These are phyloP conservation scores for Maconellicoccus hirsutus DNA, from an alignment of 1,140 invertebrate genomes.

Conservation along the genomic window DNA sequence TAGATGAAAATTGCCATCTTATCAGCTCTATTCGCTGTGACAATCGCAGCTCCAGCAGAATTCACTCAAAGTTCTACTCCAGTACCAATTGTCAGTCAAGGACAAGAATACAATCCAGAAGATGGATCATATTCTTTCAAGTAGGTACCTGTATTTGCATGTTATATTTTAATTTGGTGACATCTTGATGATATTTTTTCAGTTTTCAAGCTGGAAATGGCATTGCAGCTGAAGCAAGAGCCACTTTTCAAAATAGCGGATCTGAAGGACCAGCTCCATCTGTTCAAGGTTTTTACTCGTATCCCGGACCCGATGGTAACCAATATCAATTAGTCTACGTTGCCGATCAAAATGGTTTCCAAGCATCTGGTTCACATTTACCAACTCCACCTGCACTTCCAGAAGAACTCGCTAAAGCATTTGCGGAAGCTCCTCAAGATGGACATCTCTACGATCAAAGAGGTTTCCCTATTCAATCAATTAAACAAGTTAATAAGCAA, in stretches of 20 bases:
- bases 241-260: slow-evolving; percentile 44
- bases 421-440: slow-evolving; percentile 23
- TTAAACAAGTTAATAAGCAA: no score
- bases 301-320: slow-evolving; percentile 68
- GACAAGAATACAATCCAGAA: no score
- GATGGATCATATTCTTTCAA: no score
- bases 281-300: slow-evolving; percentile 51
- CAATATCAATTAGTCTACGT: slow-evolving; percentile 61
- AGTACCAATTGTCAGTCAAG: no score
- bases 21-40: no score
- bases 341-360: slow-evolving; percentile 65
- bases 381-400: slow-evolving; percentile 29
- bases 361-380: slow-evolving; percentile 47
- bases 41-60: no score
- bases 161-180: no score
- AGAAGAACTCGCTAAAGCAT: slow-evolving; percentile 26
- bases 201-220: slow-evolving; percentile 65
- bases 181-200: no score
- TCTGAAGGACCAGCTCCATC: slow-evolving; percentile 41
- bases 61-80: no score
- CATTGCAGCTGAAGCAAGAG: slow-evolving; percentile 49
- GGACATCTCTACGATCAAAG: slow-evolving; percentile 26
- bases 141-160: no score
- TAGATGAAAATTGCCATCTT: no score
- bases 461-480: slow-evolving; percentile 26